Evolutionary conservation across 2,888 invertebrate species (phyloP), one percentile per base, ranked within the genome.

Genomic region (Drosophila nigricruria): DNA sequence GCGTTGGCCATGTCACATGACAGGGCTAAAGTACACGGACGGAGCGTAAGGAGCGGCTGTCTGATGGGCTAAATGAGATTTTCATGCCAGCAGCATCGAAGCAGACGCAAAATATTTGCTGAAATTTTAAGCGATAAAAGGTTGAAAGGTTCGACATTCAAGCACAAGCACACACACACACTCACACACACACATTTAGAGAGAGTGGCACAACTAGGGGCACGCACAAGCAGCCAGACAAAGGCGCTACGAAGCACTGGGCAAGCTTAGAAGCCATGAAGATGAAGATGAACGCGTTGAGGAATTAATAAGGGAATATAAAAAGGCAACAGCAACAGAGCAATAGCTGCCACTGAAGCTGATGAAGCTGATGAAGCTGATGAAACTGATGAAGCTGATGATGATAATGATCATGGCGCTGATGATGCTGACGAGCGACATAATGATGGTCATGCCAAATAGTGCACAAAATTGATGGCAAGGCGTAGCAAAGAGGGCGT

Each of bases 111-210:
- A 73, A 86, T 83, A 70, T 77, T 80, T 88, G 72, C 88, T 64
- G 36, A 73, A 86, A 86, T 83, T 83, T 82, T 67, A 73, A 86
- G 81, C 78, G 75, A 71, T 83, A 83, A 88, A 86, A 86, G 83
- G 77, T 75, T 88, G 70, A 84, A 81, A 66, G 85, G 70, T 75
- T 79, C 67, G 68, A 75, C 73, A 72, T 72, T 64, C 63, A 53
- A 40, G 36, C 58, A 57, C 25, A 60, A 34, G 32, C n/a, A 30
- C 9, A 43, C 18, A 30, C 16, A 25, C n/a, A n/a, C n/a, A n/a
- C n/a, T n/a, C n/a, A n/a, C n/a, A n/a, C n/a, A n/a, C n/a, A n/a
- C n/a, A n/a, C n/a, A n/a, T n/a, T n/a, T n/a, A n/a, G 10, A 59
- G 0, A 54, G 30, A 32, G 32, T 4, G 9, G 32, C 18, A 12